Evolutionary conservation across 2,888 invertebrate genomes (phyloP), one percentile per base, ranked within the genome.

Genomic region (Sialis fuliginosa): DNA sequence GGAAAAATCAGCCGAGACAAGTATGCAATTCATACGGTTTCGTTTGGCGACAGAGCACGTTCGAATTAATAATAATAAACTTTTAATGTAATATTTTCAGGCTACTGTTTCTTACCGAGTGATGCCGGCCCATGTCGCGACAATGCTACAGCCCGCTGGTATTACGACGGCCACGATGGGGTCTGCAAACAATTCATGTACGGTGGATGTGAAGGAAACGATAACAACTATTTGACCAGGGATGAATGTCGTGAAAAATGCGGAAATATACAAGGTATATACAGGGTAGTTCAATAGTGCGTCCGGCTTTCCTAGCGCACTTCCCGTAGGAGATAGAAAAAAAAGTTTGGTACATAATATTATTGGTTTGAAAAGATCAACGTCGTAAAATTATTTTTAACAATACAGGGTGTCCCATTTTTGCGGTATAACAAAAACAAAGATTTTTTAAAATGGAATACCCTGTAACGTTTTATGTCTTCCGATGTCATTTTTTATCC

Each of bases 161-260:
- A 72, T 58, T 89, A 85, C 62, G 82, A 88, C 59, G 69, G 73
- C 33, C 58, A 64, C 7, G 74, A 78, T 44, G 85, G 85, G 34
- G 71, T 76, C 9, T 93, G 92, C 63, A 75, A 76, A 51, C 73
- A 77, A 56, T 93, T 92, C 68, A 63, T 70, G 44, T 92, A 81
- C 60, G 81, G 84, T 5, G 89, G 89, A 46, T 90, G 90, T 58
- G 76, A 74, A 2, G 87, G 88, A 33, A 91, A 90, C 62, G 68
- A 70, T 44, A 91, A 91, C 62, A 82, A 81, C 60, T 90, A 85
- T 67, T 69, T 70, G 40, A 68, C 71, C 6, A 69, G 72, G 32
- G 75, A 77, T 32, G 76, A 81, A 56, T 89, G 89, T 63, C 72
- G 79, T 52, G 69, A 74, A 49, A 74, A 74, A 52, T 90, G 89